Base-by-base conservation (phyloP, 2,797 vertebrate species). In the Typhlichthys subterraneus region DNA sequence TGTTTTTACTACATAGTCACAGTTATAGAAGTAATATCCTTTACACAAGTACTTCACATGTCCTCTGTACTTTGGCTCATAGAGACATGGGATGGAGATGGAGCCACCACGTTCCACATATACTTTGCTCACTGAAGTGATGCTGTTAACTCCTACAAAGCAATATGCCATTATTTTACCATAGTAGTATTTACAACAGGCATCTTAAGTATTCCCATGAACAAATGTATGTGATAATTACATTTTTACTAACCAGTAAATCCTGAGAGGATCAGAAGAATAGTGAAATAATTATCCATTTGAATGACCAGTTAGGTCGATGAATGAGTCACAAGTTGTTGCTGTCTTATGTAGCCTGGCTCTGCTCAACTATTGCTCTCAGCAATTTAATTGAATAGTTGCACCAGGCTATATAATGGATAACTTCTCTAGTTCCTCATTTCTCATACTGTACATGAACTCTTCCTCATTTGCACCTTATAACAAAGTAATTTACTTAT, bases 31-130 rank as follows among this genome's bases (percentile, higher is more conserved):
- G 0, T 0, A 0, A 13, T 0, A 0, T 67, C 80, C 65, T 66
- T 56, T 1, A 60, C 77, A 83, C 19, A 76, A 47, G 45, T 59
- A 82, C 72, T 80, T 85, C 7, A 51, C 54, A 13, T 70, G 0
- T 2, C 61, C 1, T 49, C 0, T 42, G 55, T 67, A 58, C 0
- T 0, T 0, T 0, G 0, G 1, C 1, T 57, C 8, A 64, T 83
- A 82, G 29, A 38, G 61, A 70, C 79, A 78, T 1, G 73, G 71
- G 38, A 83, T 65, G 0, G 67, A 63, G 48, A 85, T 65, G 1
- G 63, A 76, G 14, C 3, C 38, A 29, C 57, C 49, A 1, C 1
- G 4, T n/a, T 29, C 7, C 2, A 80, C 79, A 4, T 69, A 55
- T 8, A 76, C 58, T 8, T 58, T 0, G 3, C 3, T 9, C 45